These are phyloP conservation scores for Laticauda laticaudata DNA, from an alignment of 2,113 vertebrate species.

Conservation along the genomic window DNA sequence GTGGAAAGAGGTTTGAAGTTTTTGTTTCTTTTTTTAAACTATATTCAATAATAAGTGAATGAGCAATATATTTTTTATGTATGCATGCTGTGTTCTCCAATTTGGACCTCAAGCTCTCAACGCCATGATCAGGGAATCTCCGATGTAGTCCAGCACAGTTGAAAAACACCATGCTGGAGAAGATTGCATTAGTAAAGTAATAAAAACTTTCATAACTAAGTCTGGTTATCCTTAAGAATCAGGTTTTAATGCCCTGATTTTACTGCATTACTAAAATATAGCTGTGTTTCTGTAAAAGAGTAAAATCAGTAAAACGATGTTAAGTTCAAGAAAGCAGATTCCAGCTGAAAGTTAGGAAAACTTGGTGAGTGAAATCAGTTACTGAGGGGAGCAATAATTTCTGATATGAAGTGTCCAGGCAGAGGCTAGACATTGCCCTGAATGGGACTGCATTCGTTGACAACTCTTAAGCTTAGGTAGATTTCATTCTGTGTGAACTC, in stretches of 20 bases:
- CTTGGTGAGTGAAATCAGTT: not conserved
- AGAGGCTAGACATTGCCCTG: not conserved
- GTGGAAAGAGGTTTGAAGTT: constrained; percentile 89
- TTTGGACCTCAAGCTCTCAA: not conserved
- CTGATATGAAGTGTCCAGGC: not conserved
- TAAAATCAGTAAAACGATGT: not conserved
- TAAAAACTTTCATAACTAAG: not conserved
- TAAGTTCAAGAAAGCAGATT: not conserved
- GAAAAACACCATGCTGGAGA: not conserved
- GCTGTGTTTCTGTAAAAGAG: too few relatives aligned
- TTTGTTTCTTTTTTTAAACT: not conserved
- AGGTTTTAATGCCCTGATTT: not conserved
- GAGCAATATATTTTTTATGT: too few relatives aligned
- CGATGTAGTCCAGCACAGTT: not conserved
- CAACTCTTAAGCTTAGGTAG: not conserved
- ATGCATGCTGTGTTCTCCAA: not conserved
- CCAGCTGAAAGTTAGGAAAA: not conserved
- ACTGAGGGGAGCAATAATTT: not conserved
- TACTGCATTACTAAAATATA: not conserved
- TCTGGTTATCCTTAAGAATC: not conserved
- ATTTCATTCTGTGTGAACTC: not conserved
- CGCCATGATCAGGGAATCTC: not conserved
- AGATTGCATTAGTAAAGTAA: not conserved
- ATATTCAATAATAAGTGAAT: not conserved
- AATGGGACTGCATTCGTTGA: not conserved